These are phyloP conservation scores for Erebia ligea DNA, from an alignment of 2,888 invertebrate species.

Conservation along the genomic window DNA sequence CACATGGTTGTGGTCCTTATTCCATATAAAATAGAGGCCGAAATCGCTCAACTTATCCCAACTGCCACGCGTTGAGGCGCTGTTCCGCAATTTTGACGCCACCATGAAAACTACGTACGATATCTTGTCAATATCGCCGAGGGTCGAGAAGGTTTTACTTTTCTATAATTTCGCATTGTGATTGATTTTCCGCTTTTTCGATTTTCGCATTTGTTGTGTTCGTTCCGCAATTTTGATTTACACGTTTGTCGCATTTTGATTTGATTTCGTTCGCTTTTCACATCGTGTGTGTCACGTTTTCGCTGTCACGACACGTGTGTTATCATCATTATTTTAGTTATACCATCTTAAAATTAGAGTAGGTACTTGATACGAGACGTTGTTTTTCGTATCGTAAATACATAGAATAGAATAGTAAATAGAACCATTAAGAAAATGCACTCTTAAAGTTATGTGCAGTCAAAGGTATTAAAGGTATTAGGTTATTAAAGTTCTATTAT, in stretches of 20 bases:
- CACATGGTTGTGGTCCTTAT: conserved; percentile 57
- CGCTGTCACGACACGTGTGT: neutral
- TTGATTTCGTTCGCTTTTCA: conserved; percentile 30
- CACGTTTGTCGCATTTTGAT: conserved; percentile 39
- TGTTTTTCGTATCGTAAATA: neutral
- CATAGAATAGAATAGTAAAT: neutral
- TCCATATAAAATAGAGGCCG: conserved; percentile 64
- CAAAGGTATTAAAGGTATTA: no score
- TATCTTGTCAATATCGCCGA: conserved; percentile 71
- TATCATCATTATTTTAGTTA: neutral
- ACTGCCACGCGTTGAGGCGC: conserved; percentile 73
- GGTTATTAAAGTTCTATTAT: no score
- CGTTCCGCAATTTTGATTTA: conserved; percentile 20
- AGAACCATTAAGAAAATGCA: no score
- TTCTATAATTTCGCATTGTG: conserved; percentile 44
- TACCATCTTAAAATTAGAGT: neutral
- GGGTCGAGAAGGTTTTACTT: conserved; percentile 70
- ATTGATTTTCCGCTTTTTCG: conserved; percentile 27
- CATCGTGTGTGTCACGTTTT: conserved; percentile 13
- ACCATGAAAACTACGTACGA: conserved; percentile 71
- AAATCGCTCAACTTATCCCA: conserved; percentile 79
- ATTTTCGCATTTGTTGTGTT: conserved; percentile 21
- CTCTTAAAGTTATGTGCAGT: no score
- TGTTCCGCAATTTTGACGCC: conserved; percentile 73
- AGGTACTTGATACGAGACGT: neutral